Evolutionary conservation across 1,140 invertebrate species (phyloP).

Genomic region (Hermetia illucens): DNA sequence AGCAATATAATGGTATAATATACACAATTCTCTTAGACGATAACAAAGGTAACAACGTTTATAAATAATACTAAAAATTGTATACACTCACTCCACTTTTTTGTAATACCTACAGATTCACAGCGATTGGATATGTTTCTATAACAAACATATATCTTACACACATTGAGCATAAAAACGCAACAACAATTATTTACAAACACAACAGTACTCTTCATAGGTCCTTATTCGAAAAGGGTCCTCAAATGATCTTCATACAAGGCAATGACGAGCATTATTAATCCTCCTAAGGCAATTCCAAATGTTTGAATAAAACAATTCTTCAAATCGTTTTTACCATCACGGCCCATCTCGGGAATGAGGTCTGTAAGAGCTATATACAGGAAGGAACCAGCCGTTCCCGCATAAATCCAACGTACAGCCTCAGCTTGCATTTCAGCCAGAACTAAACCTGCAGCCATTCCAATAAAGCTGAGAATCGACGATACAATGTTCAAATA

Average conservation of each 20-base stretch:
- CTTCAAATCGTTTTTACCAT: constrained; percentile 29
- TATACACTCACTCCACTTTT: too few species aligned
- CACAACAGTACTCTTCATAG: too few species aligned
- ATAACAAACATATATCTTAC: too few species aligned
- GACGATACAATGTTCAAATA: constrained; percentile 62
- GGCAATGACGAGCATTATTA: constrained; percentile 60
- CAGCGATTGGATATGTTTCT: too few species aligned
- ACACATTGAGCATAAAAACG: too few species aligned
- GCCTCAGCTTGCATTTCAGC: constrained; percentile 48
- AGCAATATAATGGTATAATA: too few species aligned
- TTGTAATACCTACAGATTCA: too few species aligned
- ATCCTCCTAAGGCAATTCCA: constrained; percentile 52
- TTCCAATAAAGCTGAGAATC: constrained; percentile 58
- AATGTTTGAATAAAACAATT: constrained; percentile 38
- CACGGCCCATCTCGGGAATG: constrained; percentile 44
- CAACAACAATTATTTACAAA: too few species aligned
- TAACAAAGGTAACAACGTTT: too few species aligned
- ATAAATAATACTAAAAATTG: too few species aligned
- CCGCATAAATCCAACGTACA: constrained; percentile 61
- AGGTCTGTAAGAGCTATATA: constrained; percentile 72
- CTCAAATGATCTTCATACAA: constrained; percentile 55
- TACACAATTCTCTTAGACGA: too few species aligned
- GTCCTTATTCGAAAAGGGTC: constrained; percentile 33
- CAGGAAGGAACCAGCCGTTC: constrained; percentile 66
- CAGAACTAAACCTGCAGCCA: constrained; percentile 52